Conservation (phyloP, 2,888 invertebrate species). For the Anagyrus pseudococci region DNA sequence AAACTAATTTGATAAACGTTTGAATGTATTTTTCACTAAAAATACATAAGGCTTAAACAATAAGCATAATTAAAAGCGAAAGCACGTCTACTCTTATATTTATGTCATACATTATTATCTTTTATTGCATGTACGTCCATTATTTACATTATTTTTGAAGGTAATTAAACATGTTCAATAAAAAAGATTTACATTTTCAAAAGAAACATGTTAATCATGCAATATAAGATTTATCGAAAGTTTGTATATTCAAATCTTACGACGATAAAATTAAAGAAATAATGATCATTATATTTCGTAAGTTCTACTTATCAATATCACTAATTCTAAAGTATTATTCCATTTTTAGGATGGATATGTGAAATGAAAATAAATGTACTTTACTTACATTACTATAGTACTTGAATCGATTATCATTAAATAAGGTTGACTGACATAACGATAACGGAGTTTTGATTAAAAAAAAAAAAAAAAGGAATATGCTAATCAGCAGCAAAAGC, state of each 20-base stretch:
- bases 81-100: conserved; percentile 7
- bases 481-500: conserved; percentile 24
- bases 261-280: neutral
- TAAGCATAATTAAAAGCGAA: conserved; percentile 19
- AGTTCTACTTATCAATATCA: neutral
- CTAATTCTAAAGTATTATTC: conserved; percentile 1
- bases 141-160: neutral
- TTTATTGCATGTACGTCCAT: neutral
- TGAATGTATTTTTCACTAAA: neutral
- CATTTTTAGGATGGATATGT: conserved; percentile 1
- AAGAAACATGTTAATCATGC: too few relatives aligned
- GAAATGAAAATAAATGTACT: neutral
- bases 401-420: neutral
- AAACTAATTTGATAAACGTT: too few relatives aligned
- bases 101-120: neutral
- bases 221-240: too few relatives aligned
- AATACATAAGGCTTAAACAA: neutral
- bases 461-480: too few relatives aligned
- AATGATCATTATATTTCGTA: neutral
- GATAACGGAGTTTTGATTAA: too few relatives aligned
- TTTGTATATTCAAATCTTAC: too few relatives aligned
- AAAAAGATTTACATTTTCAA: too few relatives aligned
- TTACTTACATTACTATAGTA: neutral
- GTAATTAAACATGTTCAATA: too few relatives aligned
- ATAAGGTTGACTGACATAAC: too few relatives aligned